Conservation (phyloP, 2,888 invertebrate species). For the Plagodis dolabraria region DNA sequence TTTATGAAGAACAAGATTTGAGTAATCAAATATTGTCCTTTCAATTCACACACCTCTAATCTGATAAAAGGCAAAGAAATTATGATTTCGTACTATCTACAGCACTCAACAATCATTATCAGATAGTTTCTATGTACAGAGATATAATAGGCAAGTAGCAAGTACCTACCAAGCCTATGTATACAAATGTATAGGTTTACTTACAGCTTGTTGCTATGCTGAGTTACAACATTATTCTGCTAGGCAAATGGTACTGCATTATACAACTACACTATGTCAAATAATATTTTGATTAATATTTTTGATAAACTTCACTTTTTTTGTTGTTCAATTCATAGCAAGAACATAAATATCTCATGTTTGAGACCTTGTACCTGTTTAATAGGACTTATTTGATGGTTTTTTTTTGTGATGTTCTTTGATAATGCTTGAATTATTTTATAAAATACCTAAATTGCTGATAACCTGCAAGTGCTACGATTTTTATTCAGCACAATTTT, state of each 20-base stretch:
- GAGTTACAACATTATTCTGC: slow-evolving; percentile 45
- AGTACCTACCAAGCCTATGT: slow-evolving; percentile 47
- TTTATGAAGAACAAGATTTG: too few species aligned
- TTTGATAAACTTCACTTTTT: slow-evolving; percentile 22
- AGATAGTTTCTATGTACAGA: slow-evolving; percentile 62
- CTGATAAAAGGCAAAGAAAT: slow-evolving; percentile 45
- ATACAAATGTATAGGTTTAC: slow-evolving; percentile 71
- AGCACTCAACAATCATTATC: slow-evolving; percentile 59
- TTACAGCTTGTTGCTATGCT: slow-evolving; percentile 46
- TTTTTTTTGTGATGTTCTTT: slow-evolving; percentile 40
- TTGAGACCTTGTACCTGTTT: slow-evolving; percentile 52
- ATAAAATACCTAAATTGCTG: slow-evolving; percentile 41
- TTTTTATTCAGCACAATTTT: slow-evolving; percentile 41
- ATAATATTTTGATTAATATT: slow-evolving; percentile 34
- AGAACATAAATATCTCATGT: slow-evolving; percentile 25
- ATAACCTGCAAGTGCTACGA: slow-evolving; percentile 46
- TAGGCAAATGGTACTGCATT: slow-evolving; percentile 45
- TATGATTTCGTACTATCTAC: slow-evolving; percentile 52
- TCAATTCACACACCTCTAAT: slow-evolving; percentile 30
- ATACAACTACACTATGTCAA: slow-evolving; percentile 36
- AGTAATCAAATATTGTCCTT: slow-evolving; percentile 23
- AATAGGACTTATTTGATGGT: slow-evolving; percentile 50
- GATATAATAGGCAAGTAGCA: slow-evolving; percentile 43
- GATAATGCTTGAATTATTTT: slow-evolving; percentile 33
- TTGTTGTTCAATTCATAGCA: too few species aligned